phyloP scores from a whole-genome alignment of 2,113 vertebrate species.

The Cettia cetti region DNA sequence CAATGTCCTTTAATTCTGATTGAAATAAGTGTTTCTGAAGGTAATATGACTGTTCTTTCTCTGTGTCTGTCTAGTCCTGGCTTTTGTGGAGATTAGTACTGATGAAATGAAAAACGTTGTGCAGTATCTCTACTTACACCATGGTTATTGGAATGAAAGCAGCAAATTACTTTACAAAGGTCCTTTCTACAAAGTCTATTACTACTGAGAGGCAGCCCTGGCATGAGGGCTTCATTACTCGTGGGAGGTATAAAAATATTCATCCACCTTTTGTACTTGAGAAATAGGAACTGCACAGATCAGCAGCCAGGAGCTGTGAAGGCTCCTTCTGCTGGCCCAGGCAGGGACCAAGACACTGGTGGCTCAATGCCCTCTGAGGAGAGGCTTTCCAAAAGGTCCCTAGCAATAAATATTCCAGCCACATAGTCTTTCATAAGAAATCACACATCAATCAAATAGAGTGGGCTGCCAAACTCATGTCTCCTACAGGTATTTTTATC shows the following conservation, averaged over 20 bases:
- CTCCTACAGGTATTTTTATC: conserved; percentile 9
- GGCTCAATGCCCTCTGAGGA: background rate
- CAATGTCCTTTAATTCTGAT: background rate
- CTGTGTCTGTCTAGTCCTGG: background rate
- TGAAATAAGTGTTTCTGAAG: background rate
- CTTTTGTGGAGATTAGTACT: background rate
- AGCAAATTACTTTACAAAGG: background rate
- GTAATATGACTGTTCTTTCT: background rate
- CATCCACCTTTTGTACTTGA: background rate
- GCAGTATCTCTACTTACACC: background rate
- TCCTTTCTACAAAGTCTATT: background rate
- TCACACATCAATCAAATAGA: background rate
- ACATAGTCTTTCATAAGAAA: background rate
- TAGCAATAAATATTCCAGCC: background rate
- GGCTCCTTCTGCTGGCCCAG: background rate
- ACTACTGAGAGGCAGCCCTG: background rate
- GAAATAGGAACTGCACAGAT: background rate
- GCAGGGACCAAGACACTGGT: background rate
- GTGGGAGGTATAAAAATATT: background rate
- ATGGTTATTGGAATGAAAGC: background rate
- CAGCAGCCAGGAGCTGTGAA: background rate
- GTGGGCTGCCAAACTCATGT: background rate
- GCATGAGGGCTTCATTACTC: background rate
- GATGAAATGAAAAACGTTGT: background rate
- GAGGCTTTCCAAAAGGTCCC: background rate